Evolutionary conservation across 2,797 vertebrate species (phyloP), one percentile per base, ranked within the genome.

Genomic region (Australoheros facetus): DNA sequence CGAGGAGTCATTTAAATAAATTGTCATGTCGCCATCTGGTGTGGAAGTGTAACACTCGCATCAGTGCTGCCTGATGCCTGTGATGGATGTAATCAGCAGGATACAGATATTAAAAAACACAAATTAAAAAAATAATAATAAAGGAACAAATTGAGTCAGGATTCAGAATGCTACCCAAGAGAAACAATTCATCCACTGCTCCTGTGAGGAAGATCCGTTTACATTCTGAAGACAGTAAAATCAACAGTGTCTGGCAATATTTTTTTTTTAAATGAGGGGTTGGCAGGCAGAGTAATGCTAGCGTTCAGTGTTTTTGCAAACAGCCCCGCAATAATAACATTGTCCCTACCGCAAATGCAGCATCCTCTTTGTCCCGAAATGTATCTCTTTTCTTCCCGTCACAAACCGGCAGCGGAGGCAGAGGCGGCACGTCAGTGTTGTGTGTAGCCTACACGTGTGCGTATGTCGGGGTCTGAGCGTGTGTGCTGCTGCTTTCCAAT

Each of bases 261-360:
- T 37, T 34, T 12, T 16, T 37, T 37, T 12, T 6, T 1, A 51
- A 51, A 48, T 48, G 7, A 69, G 26, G 62, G 39, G 16, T 1
- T 11, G 42, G 57, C 4, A 32, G 2, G 4, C 32, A 34, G 32
- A 34, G 39, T 66, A 48, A 66, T 66, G 16, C 26, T 48, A 69
- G 6, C 64, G 17, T 51, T 3, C 42, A 30, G 42, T 51, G 45
- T 5, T 69, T 69, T 48, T 69, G 17, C 17, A 69, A 51, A 69
- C 26, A 51, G 42, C 30, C 64, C 45, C 60, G 23, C 14, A 73
- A 14, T 64, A 59, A 73, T 51, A 83, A 77, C 56, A 85, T 16
- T 56, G 21, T 72, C 69, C 88, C 81, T 96, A 97, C 96, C 96
- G 96, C 86, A 48, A 74, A 85, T 82, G 73, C 78, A 87, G 83